These are phyloP conservation scores for Pseudomyrmex cubaensis DNA, from an alignment of 1,140 invertebrate species.

Conservation along the genomic window DNA sequence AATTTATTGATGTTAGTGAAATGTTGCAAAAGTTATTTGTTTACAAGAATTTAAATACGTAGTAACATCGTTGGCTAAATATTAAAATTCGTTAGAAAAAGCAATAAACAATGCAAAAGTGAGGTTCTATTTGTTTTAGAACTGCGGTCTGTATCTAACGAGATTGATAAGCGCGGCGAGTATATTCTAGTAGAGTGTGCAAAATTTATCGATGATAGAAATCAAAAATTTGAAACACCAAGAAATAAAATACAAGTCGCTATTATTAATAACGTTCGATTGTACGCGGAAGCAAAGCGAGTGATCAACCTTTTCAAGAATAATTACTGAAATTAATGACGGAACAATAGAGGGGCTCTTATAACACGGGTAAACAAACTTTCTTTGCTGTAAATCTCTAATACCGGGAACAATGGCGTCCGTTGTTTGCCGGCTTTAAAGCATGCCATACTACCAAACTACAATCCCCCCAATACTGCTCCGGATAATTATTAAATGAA, in stretches of 20 bases:
- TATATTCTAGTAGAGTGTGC: not conserved
- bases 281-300: constrained; percentile 3
- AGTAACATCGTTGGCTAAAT: too few species aligned
- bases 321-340: constrained; percentile 49
- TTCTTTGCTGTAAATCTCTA: constrained; percentile 53
- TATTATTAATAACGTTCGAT: constrained; percentile 33
- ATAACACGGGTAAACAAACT: constrained; percentile 32
- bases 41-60: too few species aligned
- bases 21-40: too few species aligned
- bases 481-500: constrained; percentile 58
- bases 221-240: not conserved
- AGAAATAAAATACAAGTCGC: not conserved
- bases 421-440: constrained; percentile 49
- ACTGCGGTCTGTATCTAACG: too few species aligned
- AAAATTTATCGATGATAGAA: too few species aligned
- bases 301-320: constrained; percentile 43
- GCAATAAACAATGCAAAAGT: too few species aligned
- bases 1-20: too few species aligned
- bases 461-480: constrained; percentile 39
- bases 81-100: too few species aligned
- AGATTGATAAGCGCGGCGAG: not conserved
- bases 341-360: constrained; percentile 32
- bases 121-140: too few species aligned
- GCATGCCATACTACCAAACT: constrained; percentile 34
- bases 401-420: constrained; percentile 47